Evolutionary conservation across 1,140 invertebrate species (phyloP).

Genomic region (Pomacea maculata): DNA sequence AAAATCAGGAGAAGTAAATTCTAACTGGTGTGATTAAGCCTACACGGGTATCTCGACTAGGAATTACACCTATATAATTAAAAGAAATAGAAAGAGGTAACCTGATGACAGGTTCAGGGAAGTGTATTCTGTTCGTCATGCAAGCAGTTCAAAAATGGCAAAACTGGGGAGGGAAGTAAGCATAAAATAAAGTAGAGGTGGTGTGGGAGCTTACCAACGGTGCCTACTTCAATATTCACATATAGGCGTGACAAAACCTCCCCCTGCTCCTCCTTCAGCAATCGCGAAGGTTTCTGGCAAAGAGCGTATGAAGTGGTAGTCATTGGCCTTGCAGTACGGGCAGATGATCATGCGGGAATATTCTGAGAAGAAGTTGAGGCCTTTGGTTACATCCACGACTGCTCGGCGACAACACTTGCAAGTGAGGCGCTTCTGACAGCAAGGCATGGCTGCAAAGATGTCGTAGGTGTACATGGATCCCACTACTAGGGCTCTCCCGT

Average conservation of each 20-base stretch:
- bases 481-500: conserved; percentile 89
- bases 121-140: too few species aligned
- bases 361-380: conserved; percentile 91
- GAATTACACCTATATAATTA: too few species aligned
- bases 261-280: background rate
- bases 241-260: conserved; percentile 39
- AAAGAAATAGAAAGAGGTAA: too few species aligned
- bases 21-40: too few species aligned
- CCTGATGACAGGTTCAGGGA: too few species aligned
- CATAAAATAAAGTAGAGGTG: background rate
- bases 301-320: conserved; percentile 94
- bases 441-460: conserved; percentile 95
- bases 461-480: conserved; percentile 98
- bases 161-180: too few species aligned
- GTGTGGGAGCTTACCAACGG: background rate
- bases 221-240: conserved; percentile 30
- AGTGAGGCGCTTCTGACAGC: conserved; percentile 90
- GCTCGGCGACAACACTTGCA: conserved; percentile 60
- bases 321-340: conserved; percentile 87
- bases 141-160: too few species aligned
- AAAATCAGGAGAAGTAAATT: too few species aligned
- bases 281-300: conserved; percentile 54
- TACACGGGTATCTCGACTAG: too few species aligned
- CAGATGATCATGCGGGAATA: conserved; percentile 92
- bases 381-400: conserved; percentile 59